Conservation (phyloP, 2,797 vertebrate genomes). For the Lagocephalus sceleratus region DNA sequence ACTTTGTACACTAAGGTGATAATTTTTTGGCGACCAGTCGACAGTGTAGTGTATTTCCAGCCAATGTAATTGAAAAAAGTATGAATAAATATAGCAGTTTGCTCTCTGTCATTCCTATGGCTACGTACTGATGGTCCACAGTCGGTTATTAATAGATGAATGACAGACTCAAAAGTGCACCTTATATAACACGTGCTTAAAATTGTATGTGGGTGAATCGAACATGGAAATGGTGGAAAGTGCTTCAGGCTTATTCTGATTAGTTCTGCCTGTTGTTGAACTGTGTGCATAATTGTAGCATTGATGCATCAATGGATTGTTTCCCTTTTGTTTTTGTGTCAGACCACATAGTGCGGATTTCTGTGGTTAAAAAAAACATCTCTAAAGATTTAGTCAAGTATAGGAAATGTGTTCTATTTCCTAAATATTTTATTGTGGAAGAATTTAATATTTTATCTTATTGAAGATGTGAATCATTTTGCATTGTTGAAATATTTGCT, state of each 20-base stretch:
- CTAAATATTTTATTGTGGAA: too few species aligned
- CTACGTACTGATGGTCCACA: not conserved
- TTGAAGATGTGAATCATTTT: too few species aligned
- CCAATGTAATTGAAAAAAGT: too few species aligned
- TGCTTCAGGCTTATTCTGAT: conserved; percentile 41
- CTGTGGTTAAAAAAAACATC: too few species aligned
- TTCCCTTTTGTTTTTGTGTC: not conserved
- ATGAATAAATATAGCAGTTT: too few species aligned
- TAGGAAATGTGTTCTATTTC: too few species aligned
- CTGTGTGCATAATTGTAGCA: conserved; percentile 15
- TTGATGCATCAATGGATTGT: conserved; percentile 30
- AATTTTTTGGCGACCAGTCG: too few species aligned
- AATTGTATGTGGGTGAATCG: conserved; percentile 28
- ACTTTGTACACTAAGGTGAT: too few species aligned
- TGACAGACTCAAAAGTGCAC: not conserved
- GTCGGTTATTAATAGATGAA: not conserved
- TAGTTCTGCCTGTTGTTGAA: conserved; percentile 3
- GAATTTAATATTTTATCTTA: not conserved
- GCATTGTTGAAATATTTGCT: too few species aligned
- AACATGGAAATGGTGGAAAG: conserved; percentile 45
- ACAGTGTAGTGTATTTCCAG: too few species aligned
- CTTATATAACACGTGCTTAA: conserved; percentile 36
- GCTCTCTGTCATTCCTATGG: not conserved
- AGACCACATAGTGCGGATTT: not conserved
- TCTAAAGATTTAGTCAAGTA: too few species aligned